These are phyloP conservation scores for Caenorhabditis macrosperma DNA, from an alignment of 2,888 invertebrate species.

Conservation along the genomic window DNA sequence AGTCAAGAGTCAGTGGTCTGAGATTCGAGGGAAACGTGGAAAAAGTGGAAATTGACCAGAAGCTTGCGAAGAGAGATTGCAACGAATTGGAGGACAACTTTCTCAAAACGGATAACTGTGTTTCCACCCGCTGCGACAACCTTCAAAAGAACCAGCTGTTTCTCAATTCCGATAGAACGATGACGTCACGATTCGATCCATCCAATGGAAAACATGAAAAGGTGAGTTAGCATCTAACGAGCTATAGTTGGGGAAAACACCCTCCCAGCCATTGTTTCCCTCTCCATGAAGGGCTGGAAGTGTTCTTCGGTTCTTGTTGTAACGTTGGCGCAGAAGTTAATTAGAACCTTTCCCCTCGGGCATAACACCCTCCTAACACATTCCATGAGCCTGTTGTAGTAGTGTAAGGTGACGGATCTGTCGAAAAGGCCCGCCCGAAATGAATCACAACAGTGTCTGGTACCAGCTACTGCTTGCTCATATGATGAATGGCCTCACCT, in stretches of 20 bases:
- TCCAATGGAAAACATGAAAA: constrained; percentile 6
- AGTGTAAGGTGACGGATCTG: neutral
- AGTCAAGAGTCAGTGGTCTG: too few relatives aligned
- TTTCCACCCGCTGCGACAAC: constrained; percentile 40
- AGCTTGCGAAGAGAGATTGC: neutral
- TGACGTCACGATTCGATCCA: constrained; percentile 21
- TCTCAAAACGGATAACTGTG: constrained; percentile 52
- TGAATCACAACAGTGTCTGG: constrained; percentile 29
- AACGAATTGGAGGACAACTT: constrained; percentile 30
- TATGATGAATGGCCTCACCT: constrained; percentile 44
- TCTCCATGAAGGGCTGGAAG: neutral
- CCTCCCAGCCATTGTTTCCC: neutral
- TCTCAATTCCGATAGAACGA: too few relatives aligned
- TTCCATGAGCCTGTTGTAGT: neutral
- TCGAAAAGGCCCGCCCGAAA: constrained; percentile 7
- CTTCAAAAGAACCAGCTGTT: constrained; percentile 54
- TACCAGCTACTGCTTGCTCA: constrained; percentile 1
- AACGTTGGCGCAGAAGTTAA: neutral
- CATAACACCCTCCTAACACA: neutral
- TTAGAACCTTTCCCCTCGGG: neutral
- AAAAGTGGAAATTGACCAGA: constrained; percentile 25
- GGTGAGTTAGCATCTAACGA: neutral
- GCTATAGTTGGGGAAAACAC: neutral
- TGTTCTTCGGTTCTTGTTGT: neutral
- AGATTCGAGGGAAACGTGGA: neutral